Conservation (phyloP, 35 echinoderm and acorn worm species). For the Lytechinus variegatus region DNA sequence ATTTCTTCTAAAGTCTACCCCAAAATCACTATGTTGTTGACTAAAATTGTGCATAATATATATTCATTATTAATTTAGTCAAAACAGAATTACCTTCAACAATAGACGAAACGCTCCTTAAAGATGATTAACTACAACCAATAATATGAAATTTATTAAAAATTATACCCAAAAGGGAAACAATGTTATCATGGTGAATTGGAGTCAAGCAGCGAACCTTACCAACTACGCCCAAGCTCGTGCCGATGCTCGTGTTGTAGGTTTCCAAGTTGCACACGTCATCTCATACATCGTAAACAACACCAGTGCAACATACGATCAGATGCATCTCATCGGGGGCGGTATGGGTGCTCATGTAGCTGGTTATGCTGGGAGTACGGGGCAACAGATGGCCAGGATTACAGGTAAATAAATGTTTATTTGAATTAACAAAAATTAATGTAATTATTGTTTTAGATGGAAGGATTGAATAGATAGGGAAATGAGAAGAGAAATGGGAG, state of each 20-base stretch:
- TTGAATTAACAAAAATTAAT: no score
- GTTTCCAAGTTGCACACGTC: neutral
- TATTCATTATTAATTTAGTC: no score
- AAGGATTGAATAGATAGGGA: no score
- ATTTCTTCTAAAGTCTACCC: no score
- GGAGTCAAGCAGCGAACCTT: neutral
- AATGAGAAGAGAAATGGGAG: no score
- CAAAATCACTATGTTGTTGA: no score
- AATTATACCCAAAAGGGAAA: neutral
- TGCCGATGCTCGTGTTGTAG: slow-evolving; percentile 25
- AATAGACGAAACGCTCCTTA: no score
- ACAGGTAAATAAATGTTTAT: neutral
- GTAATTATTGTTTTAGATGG: no score
- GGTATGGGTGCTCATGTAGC: slow-evolving; percentile 23
- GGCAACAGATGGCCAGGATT: neutral
- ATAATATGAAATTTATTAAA: no score
- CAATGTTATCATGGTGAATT: neutral
- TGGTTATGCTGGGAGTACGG: neutral
- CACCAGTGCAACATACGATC: neutral
- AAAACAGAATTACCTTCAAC: no score
- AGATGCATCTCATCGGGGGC: slow-evolving; percentile 7
- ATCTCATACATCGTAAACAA: neutral
- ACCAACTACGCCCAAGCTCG: slow-evolving; percentile 40
- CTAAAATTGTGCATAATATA: no score
- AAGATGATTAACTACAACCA: no score